Conservation (phyloP, 2,888 invertebrate species). For the Adelphocoris suturalis region DNA sequence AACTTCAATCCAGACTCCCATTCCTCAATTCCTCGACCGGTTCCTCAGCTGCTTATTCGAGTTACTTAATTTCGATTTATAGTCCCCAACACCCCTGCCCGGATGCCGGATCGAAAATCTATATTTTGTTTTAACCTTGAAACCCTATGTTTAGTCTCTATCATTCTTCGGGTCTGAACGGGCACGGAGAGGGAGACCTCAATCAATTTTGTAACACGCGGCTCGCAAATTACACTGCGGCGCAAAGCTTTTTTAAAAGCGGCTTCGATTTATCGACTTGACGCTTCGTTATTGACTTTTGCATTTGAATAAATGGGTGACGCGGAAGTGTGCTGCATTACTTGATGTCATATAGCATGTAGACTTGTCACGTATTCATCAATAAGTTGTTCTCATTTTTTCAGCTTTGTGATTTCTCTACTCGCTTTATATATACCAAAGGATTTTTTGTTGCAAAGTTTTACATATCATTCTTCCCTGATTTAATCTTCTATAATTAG, state of each 20-base stretch:
- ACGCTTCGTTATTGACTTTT: slow-evolving; percentile 28
- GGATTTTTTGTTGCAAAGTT: too few species aligned
- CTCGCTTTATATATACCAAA: too few species aligned
- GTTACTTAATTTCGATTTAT: slow-evolving; percentile 33
- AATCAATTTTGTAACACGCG: slow-evolving; percentile 35
- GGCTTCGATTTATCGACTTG: slow-evolving; percentile 41
- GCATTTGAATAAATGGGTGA: background rate
- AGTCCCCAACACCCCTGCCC: background rate
- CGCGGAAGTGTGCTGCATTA: slow-evolving; percentile 5
- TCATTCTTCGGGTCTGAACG: background rate
- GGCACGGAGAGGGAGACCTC: background rate
- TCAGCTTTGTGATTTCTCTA: too few species aligned
- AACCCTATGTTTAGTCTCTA: slow-evolving; percentile 40
- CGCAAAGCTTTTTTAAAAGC: background rate
- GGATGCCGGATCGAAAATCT: slow-evolving; percentile 28
- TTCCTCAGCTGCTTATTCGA: slow-evolving; percentile 10
- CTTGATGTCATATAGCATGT: background rate
- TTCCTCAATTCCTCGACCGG: background rate
- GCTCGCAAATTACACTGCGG: slow-evolving; percentile 41
- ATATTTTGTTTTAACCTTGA: slow-evolving; percentile 46
- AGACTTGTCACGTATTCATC: too few species aligned
- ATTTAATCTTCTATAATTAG: too few species aligned
- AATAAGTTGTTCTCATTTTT: too few species aligned
- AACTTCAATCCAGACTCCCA: background rate
- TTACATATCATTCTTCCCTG: too few species aligned